Conservation (phyloP, 2,888 invertebrate genomes). For the Agrilus biguttatus region DNA sequence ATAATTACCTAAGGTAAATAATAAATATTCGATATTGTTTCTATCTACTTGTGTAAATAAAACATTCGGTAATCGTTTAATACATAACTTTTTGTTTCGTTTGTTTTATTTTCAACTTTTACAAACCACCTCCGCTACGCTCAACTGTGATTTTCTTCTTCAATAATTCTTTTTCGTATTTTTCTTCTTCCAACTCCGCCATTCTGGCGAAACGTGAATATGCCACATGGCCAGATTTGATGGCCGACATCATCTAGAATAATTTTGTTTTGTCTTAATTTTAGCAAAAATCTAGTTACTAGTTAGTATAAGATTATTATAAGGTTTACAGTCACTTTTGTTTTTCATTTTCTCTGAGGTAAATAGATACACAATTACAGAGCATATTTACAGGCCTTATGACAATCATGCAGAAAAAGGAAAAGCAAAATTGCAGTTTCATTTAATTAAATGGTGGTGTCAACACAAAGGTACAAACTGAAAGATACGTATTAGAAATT, state of each 20-base stretch:
- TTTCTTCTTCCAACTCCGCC: conserved; percentile 81
- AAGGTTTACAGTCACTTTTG: neutral
- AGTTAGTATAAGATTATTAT: neutral
- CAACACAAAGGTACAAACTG: no score
- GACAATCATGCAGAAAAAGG: neutral
- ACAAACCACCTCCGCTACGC: conserved; percentile 90
- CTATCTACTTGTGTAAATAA: no score
- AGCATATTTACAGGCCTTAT: no score
- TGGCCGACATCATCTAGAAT: conserved; percentile 91
- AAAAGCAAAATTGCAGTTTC: neutral
- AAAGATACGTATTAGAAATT: no score
- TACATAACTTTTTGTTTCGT: no score
- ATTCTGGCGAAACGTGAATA: conserved; percentile 91
- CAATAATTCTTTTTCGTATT: conserved; percentile 60
- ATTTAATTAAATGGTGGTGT: neutral
- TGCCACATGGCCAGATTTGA: conserved; percentile 90
- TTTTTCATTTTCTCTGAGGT: no score
- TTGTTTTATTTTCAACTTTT: conserved; percentile 23
- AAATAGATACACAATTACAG: no score
- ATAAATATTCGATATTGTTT: no score
- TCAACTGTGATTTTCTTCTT: conserved; percentile 78
- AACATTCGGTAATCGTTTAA: no score
- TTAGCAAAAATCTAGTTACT: neutral
- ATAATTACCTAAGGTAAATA: no score
- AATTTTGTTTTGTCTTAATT: neutral